A percentile compares a stretch with the other conserved stretches of the same genome.
These are phyloP conservation scores for Chironomus tentans DNA, from an alignment of 2,888 invertebrate species.

Conservation along the genomic window DNA sequence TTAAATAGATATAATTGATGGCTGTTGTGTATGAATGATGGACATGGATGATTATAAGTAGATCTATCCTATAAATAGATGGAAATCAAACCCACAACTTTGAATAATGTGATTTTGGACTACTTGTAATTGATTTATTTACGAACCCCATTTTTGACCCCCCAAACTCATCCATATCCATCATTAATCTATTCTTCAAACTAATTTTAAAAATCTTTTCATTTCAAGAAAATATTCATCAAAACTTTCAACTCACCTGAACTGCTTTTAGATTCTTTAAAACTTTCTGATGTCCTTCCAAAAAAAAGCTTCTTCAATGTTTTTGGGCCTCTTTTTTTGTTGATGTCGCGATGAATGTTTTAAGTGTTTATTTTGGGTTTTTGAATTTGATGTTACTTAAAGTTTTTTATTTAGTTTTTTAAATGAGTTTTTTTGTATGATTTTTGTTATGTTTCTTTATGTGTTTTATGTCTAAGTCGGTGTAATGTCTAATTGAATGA, in stretches of 20 bases:
- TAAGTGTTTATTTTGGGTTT: neutral
- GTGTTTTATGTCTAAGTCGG: constrained; percentile 13
- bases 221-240: neutral
- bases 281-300: no score
- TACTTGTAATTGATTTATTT: no score
- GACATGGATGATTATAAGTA: no score
- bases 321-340: neutral
- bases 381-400: neutral
- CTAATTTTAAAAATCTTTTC: neutral
- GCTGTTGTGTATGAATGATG: neutral
- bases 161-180: no score
- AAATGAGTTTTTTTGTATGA: neutral
- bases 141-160: no score
- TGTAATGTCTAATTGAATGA: constrained; percentile 19
- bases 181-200: no score
- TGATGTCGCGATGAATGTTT: neutral
- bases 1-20: neutral
- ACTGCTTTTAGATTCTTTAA: no score
- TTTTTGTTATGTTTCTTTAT: constrained; percentile 1
- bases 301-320: neutral
- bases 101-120: no score
- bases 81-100: no score
- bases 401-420: neutral
- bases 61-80: no score
- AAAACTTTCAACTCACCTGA: neutral